Evolutionary conservation across 2,797 vertebrate species (phyloP), one percentile per base, ranked within the genome.

Genomic region (Rhynchonycteris naso): DNA sequence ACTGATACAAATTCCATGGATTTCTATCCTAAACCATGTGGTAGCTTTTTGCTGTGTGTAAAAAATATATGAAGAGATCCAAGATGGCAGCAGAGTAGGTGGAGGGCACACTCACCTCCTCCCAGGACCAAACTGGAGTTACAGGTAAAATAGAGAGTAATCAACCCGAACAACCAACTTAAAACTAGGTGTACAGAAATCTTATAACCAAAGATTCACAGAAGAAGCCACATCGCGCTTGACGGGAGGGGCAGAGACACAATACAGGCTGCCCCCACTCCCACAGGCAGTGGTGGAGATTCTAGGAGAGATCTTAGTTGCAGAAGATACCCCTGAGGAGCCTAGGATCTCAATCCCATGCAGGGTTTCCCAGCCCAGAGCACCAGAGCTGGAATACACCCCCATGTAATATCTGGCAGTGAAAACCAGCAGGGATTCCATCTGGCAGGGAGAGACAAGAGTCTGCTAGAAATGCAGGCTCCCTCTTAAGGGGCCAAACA

Each of bases 11-110:
- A 61, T 86, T 86, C 59, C 6, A 8, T 63, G 28, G 78, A 84
- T 95, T 80, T 96, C 43, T 87, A 22, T 71, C 47, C 22, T 90
- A 88, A 85, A 68, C 35, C 22, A 47, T 54, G 85, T 12, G 47
- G 33, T 54, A 88, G 21, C 28, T 61, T 83, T 91, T 87, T 85
- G 38, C 15, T 72, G 2, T 84, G 63, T 78, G 72, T 13, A 12
- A 30, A 30, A 66, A 63, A 47, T 35, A 22, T 2, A 28, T 5
- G 5, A 58, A 56, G 75, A 35, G 13, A 35, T 78, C 13, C 52
- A 56, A 58, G 52, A n/a, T 26, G 8, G 52, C 22, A n/a, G 52
- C n/a, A 13, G 52, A 35, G 22, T 26, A 35, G 52, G 21, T 78
- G n/a, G 52, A 24, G 33, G 75, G 75, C 22, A 78, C 8, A 9